phyloP scores from a whole-genome alignment of 37 sponge, comb jelly and placozoan genomes.

The Eunapius fragilis region DNA sequence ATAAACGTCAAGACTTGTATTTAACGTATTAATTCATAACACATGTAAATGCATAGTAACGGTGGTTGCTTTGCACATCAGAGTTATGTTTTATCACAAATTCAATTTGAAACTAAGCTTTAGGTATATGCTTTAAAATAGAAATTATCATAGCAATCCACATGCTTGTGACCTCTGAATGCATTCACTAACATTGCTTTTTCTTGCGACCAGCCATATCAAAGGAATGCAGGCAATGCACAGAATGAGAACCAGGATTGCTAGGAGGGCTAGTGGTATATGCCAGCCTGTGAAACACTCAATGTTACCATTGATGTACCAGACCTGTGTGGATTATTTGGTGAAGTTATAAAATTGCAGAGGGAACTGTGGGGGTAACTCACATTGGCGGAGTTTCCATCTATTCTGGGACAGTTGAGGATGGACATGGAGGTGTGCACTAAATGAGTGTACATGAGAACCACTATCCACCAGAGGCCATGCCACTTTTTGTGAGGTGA shows the following conservation, averaged over 20 bases:
- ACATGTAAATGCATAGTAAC: too few relatives aligned
- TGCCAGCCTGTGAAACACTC: constrained; percentile 73
- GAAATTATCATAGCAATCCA: too few relatives aligned
- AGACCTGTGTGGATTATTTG: constrained; percentile 33
- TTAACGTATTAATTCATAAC: too few relatives aligned
- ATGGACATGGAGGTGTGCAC: constrained; percentile 63
- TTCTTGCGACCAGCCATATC: neutral
- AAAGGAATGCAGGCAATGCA: constrained; percentile 21
- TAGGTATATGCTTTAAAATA: too few relatives aligned
- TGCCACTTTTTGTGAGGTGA: constrained; percentile 21
- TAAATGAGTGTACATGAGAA: constrained; percentile 58
- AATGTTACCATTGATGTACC: constrained; percentile 55
- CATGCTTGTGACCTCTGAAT: neutral
- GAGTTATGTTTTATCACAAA: too few relatives aligned
- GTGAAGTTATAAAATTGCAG: neutral
- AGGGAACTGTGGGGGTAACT: neutral
- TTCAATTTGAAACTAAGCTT: too few relatives aligned
- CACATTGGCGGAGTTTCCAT: neutral
- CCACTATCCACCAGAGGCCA: constrained; percentile 64
- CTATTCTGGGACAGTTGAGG: constrained; percentile 46
- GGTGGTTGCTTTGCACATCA: too few relatives aligned
- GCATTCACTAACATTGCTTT: neutral
- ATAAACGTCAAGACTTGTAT: too few relatives aligned
- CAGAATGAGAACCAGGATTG: constrained; percentile 41
- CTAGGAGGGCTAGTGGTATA: constrained; percentile 44